A percentile compares a stretch with the other conserved stretches of the same genome.
phyloP scores from a whole-genome alignment of 2,888 invertebrate genomes.

The Folsomia candida region DNA sequence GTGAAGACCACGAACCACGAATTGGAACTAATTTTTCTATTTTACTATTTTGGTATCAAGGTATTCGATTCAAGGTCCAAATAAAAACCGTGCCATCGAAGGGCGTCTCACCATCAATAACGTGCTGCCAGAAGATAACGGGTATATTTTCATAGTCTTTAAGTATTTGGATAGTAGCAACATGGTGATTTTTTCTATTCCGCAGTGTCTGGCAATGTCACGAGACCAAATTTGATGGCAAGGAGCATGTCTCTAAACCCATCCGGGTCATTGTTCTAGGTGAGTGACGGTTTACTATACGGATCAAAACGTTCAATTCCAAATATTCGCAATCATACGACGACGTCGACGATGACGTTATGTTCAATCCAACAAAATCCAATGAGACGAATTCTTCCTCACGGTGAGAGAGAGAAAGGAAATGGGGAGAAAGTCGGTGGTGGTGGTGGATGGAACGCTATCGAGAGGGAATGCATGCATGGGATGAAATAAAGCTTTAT shows the following conservation, averaged over 20 bases:
- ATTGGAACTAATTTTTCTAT: not conserved
- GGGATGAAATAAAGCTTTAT: not conserved
- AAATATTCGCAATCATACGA: not conserved
- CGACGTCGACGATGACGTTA: not conserved
- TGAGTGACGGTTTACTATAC: slow-evolving; percentile 34
- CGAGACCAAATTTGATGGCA: slow-evolving; percentile 51
- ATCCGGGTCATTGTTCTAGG: slow-evolving; percentile 59
- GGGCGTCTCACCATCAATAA: slow-evolving; percentile 50
- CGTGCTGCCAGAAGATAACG: slow-evolving; percentile 49
- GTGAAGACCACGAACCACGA: too few species aligned
- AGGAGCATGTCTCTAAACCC: slow-evolving; percentile 59
- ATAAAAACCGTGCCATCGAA: slow-evolving; percentile 48
- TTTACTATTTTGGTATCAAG: not conserved
- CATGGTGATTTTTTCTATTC: too few species aligned
- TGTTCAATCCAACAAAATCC: not conserved
- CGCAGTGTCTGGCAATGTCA: slow-evolving; percentile 48
- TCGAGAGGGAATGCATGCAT: too few species aligned
- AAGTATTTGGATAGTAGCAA: too few species aligned
- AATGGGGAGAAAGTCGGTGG: too few species aligned
- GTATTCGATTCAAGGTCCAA: slow-evolving; percentile 50
- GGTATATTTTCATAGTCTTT: too few species aligned
- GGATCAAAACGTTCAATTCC: not conserved
- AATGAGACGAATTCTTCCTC: not conserved
- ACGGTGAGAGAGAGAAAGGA: not conserved
- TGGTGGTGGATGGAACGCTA: too few species aligned